Base-by-base conservation (phyloP, 1,140 invertebrate species). In the Plectus sambesii region DNA sequence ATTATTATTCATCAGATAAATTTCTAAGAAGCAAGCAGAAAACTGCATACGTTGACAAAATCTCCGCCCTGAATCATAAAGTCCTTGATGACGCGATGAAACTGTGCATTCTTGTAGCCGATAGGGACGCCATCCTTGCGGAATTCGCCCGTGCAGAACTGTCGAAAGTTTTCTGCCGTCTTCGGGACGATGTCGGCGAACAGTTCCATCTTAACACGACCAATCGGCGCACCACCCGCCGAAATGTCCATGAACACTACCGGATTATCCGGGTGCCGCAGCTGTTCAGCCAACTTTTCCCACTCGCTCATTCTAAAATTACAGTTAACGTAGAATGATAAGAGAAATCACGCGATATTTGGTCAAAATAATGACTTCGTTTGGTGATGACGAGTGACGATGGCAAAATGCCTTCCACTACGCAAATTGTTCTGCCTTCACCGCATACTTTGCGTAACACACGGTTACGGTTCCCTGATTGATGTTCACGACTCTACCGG, bases 31-130 rank as follows among this genome's bases (percentile, higher is more conserved):
- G 6, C 52, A 37, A 42, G 47, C 42, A 33, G 23, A 54, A 33
- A 47, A 22, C 29, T 37, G 66, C 72, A 78, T 79, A 88, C 86
- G 78, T 89, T 88, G 1, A 92, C 82, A 79, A 98, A 97, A 75
- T 99, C 93, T 17, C 93, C 93, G 47, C 92, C 92, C 80, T 97
- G 90, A 60, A 97, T 89, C 90, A 98, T 97, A 59, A 81, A 80
- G 63, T 80, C 90, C 75, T 98, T 98, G 42, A 98, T 97, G 33
- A 99, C 89, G 72, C 93, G 77, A 72, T 99, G 94, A 74, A 99
- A 99, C 68, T 82, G 82, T 25, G 83, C 84, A 55, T 87, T 86
- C 75, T 98, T 98, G 67, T 85, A 99, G 24, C 92, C 89, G 23
- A 92, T 77, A 1, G 90, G 88, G n/a, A 97, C 86, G 20, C 85